A percentile compares a stretch with the other conserved stretches of the same genome.
phyloP scores from a whole-genome alignment of 2,797 vertebrate species.

The Poecilia gillii region DNA sequence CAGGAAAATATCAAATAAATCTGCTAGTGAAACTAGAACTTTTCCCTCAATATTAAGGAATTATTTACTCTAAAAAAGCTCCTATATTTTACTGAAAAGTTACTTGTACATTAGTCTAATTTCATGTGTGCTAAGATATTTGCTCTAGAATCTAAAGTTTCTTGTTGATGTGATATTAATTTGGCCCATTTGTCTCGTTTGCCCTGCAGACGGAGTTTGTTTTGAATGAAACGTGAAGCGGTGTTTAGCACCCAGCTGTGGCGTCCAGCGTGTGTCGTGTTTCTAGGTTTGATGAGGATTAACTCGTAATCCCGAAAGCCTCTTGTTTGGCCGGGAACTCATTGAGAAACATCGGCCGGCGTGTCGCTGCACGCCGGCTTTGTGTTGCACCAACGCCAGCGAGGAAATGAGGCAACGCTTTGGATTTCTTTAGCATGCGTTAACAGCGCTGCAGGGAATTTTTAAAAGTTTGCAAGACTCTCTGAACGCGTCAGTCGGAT shows the following conservation, averaged over 20 bases:
- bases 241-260: not conserved
- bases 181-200: not conserved
- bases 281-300: conserved; percentile 46
- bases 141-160: too few species aligned
- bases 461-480: not conserved
- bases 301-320: conserved; percentile 51
- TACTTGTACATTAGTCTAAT: too few species aligned
- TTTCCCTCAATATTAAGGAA: too few species aligned
- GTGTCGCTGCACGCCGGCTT: conserved; percentile 7
- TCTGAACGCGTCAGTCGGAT: not conserved
- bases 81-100: too few species aligned
- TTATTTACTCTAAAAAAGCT: too few species aligned
- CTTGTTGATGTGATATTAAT: not conserved
- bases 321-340: conserved; percentile 36
- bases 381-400: conserved; percentile 8
- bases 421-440: not conserved
- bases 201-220: not conserved
- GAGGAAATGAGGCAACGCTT: conserved; percentile 34
- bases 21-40: too few species aligned
- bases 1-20: too few species aligned
- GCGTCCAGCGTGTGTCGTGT: not conserved
- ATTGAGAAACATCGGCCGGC: conserved; percentile 18
- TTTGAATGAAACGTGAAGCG: not conserved
- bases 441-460: not conserved
- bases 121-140: too few species aligned